Conservation (phyloP, 2,888 invertebrate species). For the Myopa tessellatipennis region DNA sequence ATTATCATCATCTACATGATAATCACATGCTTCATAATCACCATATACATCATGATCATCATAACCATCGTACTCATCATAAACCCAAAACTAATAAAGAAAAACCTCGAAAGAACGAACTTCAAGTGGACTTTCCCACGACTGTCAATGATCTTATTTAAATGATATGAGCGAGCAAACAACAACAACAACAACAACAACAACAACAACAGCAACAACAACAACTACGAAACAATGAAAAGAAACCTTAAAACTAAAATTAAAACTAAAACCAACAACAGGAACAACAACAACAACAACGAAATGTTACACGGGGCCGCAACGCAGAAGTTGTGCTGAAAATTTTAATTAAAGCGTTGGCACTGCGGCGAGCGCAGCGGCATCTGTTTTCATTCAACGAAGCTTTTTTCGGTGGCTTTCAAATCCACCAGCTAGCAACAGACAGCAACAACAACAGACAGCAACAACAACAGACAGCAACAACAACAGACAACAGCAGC, state of each 20-base stretch:
- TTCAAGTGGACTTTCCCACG: constrained; percentile 43
- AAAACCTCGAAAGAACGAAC: background rate
- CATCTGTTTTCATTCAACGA: constrained; percentile 14
- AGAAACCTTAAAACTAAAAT: background rate
- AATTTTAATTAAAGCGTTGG: constrained; percentile 44
- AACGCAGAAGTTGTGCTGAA: constrained; percentile 38
- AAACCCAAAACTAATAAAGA: background rate
- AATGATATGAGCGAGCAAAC: background rate
- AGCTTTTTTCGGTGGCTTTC: background rate
- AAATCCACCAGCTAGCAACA: background rate
- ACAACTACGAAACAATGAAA: background rate
- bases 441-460: background rate
- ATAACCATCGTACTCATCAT: background rate
- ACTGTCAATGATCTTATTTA: constrained; percentile 41
- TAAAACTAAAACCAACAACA: no score
- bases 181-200: constrained; percentile 24
- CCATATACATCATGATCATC: background rate
- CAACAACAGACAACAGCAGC: no score
- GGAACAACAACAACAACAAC: constrained; percentile 23
- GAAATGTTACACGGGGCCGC: background rate
- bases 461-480: constrained; percentile 3
- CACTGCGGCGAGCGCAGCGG: constrained; percentile 15
- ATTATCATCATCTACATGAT: no score
- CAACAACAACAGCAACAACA: constrained; percentile 8
- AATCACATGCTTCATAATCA: background rate